These are phyloP conservation scores for Molothrus ater DNA, from an alignment of 2,797 vertebrate species.

Conservation along the genomic window DNA sequence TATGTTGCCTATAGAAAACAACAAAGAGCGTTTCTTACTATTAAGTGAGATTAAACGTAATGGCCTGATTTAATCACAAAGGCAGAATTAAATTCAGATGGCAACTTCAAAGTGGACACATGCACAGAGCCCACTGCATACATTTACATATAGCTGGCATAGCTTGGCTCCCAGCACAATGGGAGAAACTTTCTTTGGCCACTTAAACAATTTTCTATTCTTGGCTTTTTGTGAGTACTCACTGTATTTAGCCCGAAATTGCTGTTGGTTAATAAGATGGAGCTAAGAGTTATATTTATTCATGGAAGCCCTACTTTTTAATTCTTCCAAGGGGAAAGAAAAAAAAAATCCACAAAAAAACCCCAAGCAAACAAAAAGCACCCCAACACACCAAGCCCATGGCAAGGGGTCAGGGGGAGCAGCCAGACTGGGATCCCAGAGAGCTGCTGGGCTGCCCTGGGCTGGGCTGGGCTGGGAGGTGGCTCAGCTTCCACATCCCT, in stretches of 20 bases:
- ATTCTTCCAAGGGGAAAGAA: conserved; percentile 62
- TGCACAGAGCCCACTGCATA: conserved; percentile 82
- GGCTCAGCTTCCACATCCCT: background rate
- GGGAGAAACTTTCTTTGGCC: conserved; percentile 89
- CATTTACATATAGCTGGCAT: conserved; percentile 99
- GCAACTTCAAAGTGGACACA: conserved; percentile 92
- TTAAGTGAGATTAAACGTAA: conserved; percentile 99
- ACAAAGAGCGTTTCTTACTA: conserved; percentile 95
- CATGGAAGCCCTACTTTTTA: conserved; percentile 72
- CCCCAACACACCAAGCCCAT: background rate
- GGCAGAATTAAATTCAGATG: conserved; percentile 85
- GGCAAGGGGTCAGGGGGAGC: conserved; percentile 51
- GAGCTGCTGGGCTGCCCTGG: background rate
- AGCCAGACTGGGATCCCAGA: conserved; percentile 45
- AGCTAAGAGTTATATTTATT: conserved; percentile 77
- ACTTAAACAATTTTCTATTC: conserved; percentile 84
- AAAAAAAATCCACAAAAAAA: background rate
- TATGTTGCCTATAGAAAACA: conserved; percentile 91
- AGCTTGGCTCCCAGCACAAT: conserved; percentile 79
- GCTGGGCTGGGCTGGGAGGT: background rate
- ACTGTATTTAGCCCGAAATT: conserved; percentile 78
- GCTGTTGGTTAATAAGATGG: conserved; percentile 73
- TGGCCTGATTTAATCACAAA: conserved; percentile 95
- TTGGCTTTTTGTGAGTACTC: conserved; percentile 71
- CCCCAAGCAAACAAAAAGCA: background rate